These are phyloP conservation scores for Sycobia sp. DNA, from an alignment of 1,140 invertebrate genomes.

Conservation along the genomic window DNA sequence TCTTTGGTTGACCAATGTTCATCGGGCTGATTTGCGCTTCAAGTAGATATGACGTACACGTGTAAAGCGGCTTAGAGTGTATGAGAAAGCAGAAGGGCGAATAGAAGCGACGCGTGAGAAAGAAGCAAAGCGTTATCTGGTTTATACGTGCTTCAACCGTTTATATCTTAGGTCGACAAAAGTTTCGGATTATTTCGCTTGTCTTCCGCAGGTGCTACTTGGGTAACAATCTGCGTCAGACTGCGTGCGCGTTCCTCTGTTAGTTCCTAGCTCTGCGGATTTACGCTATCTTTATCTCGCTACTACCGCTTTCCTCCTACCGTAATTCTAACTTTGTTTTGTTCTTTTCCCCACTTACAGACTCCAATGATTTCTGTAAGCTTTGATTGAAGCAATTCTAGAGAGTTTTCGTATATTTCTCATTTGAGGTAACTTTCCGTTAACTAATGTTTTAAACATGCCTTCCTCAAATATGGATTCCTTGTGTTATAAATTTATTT, in stretches of 20 bases:
- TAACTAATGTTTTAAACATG: too few species aligned
- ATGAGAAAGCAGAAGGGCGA: too few species aligned
- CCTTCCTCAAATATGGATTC: too few species aligned
- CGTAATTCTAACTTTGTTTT: background rate
- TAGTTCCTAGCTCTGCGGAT: background rate
- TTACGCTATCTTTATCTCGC: background rate
- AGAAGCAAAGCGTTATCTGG: background rate
- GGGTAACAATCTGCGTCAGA: slow-evolving; percentile 38
- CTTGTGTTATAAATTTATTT: too few species aligned
- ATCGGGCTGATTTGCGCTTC: too few species aligned
- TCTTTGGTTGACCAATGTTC: too few species aligned
- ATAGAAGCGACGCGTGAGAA: background rate
- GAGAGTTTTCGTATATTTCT: too few species aligned
- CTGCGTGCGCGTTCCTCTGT: slow-evolving; percentile 3
- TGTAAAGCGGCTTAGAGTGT: background rate
- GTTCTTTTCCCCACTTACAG: background rate
- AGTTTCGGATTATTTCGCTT: slow-evolving; percentile 52
- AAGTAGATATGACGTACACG: slow-evolving; percentile 1
- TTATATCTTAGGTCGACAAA: slow-evolving; percentile 37
- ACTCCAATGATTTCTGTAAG: too few species aligned
- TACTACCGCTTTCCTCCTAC: background rate
- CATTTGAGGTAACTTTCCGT: too few species aligned
- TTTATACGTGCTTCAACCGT: background rate
- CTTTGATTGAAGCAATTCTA: too few species aligned
- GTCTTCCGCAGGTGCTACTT: slow-evolving; percentile 48